These are phyloP conservation scores for Actinostola sp. DNA, from an alignment of 92 coral and sea anemone genomes.

Conservation along the genomic window DNA sequence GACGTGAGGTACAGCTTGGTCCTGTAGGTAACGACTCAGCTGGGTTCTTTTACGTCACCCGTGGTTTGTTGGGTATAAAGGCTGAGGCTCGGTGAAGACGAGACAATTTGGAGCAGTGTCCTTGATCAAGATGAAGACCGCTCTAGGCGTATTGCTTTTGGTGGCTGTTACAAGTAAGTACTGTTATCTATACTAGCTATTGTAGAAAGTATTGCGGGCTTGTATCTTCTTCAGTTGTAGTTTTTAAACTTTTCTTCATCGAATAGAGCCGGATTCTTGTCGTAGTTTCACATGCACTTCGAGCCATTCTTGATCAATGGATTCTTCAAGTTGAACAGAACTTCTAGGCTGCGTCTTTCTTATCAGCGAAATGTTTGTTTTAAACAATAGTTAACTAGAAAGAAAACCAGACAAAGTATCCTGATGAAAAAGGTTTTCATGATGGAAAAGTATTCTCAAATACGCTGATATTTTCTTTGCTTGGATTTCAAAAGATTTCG, in stretches of 20 bases:
- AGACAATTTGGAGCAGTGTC: constrained; percentile 12
- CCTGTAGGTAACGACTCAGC: neutral
- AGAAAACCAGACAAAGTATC: too few relatives aligned
- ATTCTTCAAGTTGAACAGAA: neutral
- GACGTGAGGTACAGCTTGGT: constrained; percentile 8
- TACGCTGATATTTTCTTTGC: too few relatives aligned
- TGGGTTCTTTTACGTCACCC: neutral
- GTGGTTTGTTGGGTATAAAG: constrained; percentile 15
- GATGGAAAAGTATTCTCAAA: too few relatives aligned
- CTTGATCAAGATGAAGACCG: constrained; percentile 15
- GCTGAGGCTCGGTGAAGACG: neutral
- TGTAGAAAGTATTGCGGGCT: neutral
- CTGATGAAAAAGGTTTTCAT: neutral
- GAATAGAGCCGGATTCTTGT: neutral
- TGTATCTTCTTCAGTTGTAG: neutral
- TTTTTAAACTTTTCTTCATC: neutral
- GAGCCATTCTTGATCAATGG: neutral
- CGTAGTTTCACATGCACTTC: neutral
- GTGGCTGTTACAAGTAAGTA: constrained; percentile 31
- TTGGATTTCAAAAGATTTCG: too few relatives aligned
- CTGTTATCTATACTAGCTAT: neutral
- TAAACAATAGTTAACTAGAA: neutral
- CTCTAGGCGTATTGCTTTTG: constrained; percentile 39
- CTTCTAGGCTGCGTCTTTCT: neutral
- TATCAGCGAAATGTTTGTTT: neutral